These are phyloP conservation scores for Alauda arvensis DNA, from an alignment of 2,797 vertebrate genomes.

Conservation along the genomic window DNA sequence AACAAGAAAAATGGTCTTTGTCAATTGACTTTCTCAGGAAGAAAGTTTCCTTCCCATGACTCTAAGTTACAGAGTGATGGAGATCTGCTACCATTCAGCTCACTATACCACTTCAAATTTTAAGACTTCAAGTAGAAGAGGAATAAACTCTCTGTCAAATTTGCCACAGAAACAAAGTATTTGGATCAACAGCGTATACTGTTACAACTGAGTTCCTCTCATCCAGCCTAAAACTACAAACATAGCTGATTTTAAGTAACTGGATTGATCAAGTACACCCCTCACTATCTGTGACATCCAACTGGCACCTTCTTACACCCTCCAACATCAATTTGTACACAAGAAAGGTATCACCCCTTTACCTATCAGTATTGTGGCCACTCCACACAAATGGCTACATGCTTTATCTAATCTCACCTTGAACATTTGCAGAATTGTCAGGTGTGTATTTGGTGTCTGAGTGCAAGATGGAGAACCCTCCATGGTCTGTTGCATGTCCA, in stretches of 20 bases:
- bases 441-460: not conserved
- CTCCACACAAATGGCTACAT: not conserved
- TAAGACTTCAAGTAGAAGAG: not conserved
- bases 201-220: not conserved
- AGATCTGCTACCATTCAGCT: not conserved
- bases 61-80: not conserved
- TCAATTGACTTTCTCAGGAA: not conserved
- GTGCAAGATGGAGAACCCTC: not conserved
- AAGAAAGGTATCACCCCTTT: not conserved
- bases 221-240: not conserved
- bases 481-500: not conserved
- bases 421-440: not conserved
- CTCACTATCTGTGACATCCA: not conserved
- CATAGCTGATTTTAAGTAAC: not conserved
- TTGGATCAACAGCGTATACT: not conserved
- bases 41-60: not conserved
- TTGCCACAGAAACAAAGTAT: not conserved
- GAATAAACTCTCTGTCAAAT: not conserved
- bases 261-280: not conserved
- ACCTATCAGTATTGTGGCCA: accelerated
- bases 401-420: not conserved
- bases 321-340: not conserved
- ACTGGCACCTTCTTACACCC: not conserved
- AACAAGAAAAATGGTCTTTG: not conserved
- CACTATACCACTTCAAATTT: not conserved